Conservation (phyloP, 2,797 vertebrate genomes). For the Peromyscus aztecus region DNA sequence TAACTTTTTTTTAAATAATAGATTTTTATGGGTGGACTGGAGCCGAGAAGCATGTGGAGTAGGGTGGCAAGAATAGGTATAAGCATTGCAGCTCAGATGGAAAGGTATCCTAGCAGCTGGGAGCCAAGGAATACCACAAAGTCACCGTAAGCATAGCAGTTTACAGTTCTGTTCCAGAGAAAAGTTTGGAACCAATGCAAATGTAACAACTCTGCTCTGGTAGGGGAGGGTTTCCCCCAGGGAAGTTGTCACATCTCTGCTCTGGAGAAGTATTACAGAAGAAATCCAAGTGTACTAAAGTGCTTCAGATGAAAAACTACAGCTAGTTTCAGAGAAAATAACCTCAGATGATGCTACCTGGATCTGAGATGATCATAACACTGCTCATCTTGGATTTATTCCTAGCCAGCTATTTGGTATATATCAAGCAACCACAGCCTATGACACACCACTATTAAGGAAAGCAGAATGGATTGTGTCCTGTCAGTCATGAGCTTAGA, state of each 20-base stretch:
- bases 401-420: background rate
- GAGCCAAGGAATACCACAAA: background rate
- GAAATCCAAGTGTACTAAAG: background rate
- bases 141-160: background rate
- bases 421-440: background rate
- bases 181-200: background rate
- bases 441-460: background rate
- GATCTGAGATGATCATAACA: background rate
- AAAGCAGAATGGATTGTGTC: background rate
- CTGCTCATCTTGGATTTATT: background rate
- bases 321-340: background rate
- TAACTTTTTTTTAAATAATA: background rate
- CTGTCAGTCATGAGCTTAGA: background rate
- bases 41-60: background rate
- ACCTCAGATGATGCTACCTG: background rate
- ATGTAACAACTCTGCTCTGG: background rate
- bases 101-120: background rate
- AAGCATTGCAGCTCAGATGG: background rate
- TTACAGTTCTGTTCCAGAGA: background rate
- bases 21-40: background rate
- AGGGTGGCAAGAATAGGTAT: background rate
- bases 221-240: background rate
- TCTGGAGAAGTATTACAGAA: background rate
- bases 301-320: background rate
- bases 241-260: background rate